These are phyloP conservation scores for Ailuropoda melanoleuca DNA, from an alignment of 2,113 vertebrate species.

Conservation along the genomic window DNA sequence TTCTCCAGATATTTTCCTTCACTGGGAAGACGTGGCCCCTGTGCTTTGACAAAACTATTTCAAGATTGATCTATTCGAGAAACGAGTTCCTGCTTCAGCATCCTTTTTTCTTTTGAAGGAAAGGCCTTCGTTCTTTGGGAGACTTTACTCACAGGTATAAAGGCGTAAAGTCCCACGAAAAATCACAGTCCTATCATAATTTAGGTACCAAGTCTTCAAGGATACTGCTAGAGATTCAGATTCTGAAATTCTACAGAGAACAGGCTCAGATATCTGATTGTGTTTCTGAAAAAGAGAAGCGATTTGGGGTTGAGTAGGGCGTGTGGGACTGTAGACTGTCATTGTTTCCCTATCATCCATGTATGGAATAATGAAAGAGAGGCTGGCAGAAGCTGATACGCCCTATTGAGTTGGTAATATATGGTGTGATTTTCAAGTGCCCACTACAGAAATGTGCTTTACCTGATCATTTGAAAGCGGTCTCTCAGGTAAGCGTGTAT, in stretches of 20 bases:
- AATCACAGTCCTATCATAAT: conserved; percentile 16
- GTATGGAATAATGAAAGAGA: conserved; percentile 66
- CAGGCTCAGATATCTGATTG: conserved; percentile 41
- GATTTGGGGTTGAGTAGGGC: conserved; percentile 29
- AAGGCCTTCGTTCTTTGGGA: neutral
- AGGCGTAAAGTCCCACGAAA: neutral
- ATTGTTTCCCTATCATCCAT: conserved; percentile 12
- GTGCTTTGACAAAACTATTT: neutral
- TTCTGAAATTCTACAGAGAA: conserved; percentile 41
- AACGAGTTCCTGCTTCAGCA: neutral
- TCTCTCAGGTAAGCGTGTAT: neutral
- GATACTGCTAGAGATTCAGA: conserved; percentile 27
- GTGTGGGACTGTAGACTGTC: conserved; percentile 39
- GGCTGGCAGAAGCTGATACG: conserved; percentile 43
- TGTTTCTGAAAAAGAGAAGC: conserved; percentile 55
- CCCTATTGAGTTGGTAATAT: conserved; percentile 53
- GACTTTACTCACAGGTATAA: conserved; percentile 3
- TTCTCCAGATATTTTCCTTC: neutral
- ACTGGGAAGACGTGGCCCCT: neutral
- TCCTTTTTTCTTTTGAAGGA: conserved; percentile 19
- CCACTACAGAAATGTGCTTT: conserved; percentile 60
- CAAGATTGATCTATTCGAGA: neutral
- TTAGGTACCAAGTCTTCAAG: conserved; percentile 30
- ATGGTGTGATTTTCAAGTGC: conserved; percentile 67
- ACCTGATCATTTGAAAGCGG: conserved; percentile 34